A percentile compares a stretch with the other conserved stretches of the same genome.
These are phyloP conservation scores for Protonibea diacanthus DNA, from an alignment of 2,797 vertebrate genomes.

Conservation along the genomic window DNA sequence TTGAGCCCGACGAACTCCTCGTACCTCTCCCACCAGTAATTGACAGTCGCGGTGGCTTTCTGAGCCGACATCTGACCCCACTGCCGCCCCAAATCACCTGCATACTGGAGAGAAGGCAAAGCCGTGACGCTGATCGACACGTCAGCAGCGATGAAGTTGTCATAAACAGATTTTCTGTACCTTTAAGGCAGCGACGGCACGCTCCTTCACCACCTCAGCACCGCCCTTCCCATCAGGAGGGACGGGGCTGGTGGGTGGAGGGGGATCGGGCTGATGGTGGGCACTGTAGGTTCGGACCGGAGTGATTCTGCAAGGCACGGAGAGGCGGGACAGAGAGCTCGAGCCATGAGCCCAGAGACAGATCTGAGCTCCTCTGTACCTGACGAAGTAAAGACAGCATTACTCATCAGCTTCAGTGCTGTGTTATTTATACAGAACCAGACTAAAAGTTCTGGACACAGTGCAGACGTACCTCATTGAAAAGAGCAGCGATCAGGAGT, in stretches of 20 bases:
- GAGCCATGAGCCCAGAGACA: conserved; percentile 77
- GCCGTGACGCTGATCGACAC: too few species aligned
- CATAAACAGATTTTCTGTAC: conserved; percentile 43
- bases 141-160: not conserved
- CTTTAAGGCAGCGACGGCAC: conserved; percentile 71
- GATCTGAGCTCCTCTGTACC: conserved; percentile 75
- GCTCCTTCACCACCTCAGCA: conserved; percentile 69
- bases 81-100: conserved; percentile 81
- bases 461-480: conserved; percentile 68
- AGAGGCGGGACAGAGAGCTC: conserved; percentile 69
- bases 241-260: conserved; percentile 20
- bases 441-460: rapidly evolving
- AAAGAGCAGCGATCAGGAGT: not conserved
- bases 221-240: conserved; percentile 69
- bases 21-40: conserved; percentile 93
- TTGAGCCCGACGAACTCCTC: conserved; percentile 96
- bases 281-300: conserved; percentile 81
- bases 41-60: conserved; percentile 77
- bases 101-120: conserved; percentile 53
- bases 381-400: conserved; percentile 61
- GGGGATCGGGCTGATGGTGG: conserved; percentile 64
- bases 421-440: not conserved
- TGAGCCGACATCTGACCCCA: conserved; percentile 85
- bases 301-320: conserved; percentile 63
- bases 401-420: not conserved